Percentiles rank a stretch among this genome's conserved stretches.
Conservation (phyloP, 2,797 vertebrate species). For the Gymnocypris eckloni region DNA sequence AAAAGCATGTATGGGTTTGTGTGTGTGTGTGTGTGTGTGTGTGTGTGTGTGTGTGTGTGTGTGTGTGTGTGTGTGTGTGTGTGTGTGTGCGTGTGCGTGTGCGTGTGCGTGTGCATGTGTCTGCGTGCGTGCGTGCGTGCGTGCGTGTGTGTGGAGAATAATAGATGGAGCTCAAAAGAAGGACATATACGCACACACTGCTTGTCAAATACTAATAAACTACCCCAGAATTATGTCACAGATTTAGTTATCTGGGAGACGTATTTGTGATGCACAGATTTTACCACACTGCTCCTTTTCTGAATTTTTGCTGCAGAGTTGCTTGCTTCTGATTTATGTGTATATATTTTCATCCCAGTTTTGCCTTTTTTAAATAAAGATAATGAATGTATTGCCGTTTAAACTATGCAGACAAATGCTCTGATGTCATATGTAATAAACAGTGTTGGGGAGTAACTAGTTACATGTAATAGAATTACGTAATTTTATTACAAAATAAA, state of each 20-base stretch:
- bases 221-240: slow-evolving; percentile 6
- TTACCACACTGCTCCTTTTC: neutral
- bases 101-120: too few relatives aligned
- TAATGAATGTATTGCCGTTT: neutral
- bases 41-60: too few relatives aligned
- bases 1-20: too few relatives aligned
- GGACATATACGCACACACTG: neutral
- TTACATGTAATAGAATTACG: too few relatives aligned
- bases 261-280: neutral
- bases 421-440: neutral
- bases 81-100: too few relatives aligned
- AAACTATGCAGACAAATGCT: neutral
- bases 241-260: neutral
- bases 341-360: neutral
- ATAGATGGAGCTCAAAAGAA: slow-evolving; percentile 18
- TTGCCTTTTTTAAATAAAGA: neutral
- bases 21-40: too few relatives aligned
- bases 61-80: slow-evolving; percentile 48
- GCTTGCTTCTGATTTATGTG: neutral
- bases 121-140: too few relatives aligned
- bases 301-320: neutral
- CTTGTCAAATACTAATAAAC: slow-evolving; percentile 23
- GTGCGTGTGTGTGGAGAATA: slow-evolving; percentile 52
- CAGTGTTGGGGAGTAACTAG: too few relatives aligned
- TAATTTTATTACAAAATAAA: too few relatives aligned